These are phyloP conservation scores for Sinocyclocheilus rhinocerous DNA, from an alignment of 2,113 vertebrate genomes.

Conservation along the genomic window DNA sequence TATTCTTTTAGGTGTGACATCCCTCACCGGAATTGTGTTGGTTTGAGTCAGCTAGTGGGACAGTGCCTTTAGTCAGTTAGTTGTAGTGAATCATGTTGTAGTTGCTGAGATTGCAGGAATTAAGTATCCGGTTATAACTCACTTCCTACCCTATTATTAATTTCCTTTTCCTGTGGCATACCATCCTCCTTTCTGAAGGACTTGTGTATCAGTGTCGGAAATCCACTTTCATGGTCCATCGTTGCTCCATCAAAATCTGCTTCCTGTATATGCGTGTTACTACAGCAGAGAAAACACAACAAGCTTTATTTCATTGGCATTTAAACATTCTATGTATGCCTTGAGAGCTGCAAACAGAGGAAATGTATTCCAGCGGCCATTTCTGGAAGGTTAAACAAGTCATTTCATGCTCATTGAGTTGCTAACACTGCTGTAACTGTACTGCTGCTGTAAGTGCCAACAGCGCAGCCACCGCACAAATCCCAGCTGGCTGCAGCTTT, in stretches of 20 bases:
- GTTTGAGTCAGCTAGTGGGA: neutral
- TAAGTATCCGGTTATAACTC: constrained; percentile 38
- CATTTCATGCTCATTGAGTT: constrained; percentile 1
- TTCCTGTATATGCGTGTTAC: constrained; percentile 23
- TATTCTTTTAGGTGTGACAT: no score
- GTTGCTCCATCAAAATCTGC: neutral
- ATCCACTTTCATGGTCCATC: constrained; percentile 3
- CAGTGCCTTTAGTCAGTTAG: neutral
- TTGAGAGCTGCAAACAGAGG: neutral
- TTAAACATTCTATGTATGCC: neutral
- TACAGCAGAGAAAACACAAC: neutral
- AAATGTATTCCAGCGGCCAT: neutral
- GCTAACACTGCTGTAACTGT: constrained; percentile 1
- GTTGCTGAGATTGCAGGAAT: constrained; percentile 46
- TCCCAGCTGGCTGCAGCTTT: neutral
- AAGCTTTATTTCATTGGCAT: neutral
- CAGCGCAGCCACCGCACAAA: neutral
- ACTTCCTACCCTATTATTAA: constrained; percentile 3
- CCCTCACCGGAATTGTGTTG: neutral
- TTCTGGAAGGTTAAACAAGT: neutral
- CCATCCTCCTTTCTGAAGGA: constrained; percentile 6
- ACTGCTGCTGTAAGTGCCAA: neutral
- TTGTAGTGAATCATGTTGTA: neutral
- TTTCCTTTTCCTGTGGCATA: constrained; percentile 27
- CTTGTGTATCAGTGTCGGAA: neutral